Percentiles rank a stretch among this genome's conserved stretches.
Conservation (phyloP, 2,888 invertebrate species). For the Ecliptopera silaceata region DNA sequence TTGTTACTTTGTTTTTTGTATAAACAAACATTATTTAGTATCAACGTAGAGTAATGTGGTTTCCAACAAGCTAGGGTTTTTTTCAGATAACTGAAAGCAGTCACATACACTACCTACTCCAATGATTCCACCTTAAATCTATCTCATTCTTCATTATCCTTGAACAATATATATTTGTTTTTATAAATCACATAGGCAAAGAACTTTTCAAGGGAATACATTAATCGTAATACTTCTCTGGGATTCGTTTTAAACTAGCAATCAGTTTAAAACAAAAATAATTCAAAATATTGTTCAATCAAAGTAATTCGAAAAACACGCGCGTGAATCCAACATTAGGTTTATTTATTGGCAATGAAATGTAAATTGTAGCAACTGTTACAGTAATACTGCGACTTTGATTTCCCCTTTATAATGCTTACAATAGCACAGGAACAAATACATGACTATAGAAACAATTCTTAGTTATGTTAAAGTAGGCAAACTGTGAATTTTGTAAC, state of each 20-base stretch:
- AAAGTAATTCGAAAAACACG: conserved; percentile 36
- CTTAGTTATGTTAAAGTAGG: not conserved
- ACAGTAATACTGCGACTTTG: conserved; percentile 28
- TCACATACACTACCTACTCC: too few species aligned
- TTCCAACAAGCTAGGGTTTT: too few species aligned
- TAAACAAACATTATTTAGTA: too few species aligned
- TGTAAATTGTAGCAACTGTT: conserved; percentile 31
- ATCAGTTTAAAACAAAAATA: conserved; percentile 27
- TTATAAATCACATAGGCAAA: conserved; percentile 5
- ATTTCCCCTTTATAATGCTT: conserved; percentile 19
- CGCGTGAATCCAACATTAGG: conserved; percentile 34
- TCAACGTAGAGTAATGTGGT: not conserved
- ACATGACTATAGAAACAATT: not conserved
- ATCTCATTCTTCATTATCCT: not conserved
- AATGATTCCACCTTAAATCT: too few species aligned
- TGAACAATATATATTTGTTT: not conserved
- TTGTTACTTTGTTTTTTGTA: too few species aligned
- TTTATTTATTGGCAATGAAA: conserved; percentile 36
- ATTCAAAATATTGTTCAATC: conserved; percentile 27
- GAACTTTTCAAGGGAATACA: conserved; percentile 17
- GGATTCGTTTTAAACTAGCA: conserved; percentile 22
- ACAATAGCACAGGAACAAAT: conserved; percentile 17
- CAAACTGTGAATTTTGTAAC: not conserved
- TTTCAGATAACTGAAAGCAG: too few species aligned
- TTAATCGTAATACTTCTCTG: conserved; percentile 5